Conservation (phyloP, 2,888 invertebrate genomes). For the Trilocha varians region DNA sequence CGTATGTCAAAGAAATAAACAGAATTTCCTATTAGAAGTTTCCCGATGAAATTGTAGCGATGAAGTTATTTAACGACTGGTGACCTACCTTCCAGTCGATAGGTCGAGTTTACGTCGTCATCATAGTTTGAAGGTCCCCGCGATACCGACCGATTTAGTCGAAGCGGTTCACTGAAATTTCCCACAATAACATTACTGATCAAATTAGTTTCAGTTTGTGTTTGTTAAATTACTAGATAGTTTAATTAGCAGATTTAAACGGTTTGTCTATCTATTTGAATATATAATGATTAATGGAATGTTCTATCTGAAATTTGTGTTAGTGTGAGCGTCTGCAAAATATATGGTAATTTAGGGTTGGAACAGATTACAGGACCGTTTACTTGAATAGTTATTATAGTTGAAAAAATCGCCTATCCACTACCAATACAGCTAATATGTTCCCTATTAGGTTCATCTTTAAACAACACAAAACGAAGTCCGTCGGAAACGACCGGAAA, state of each 20-base stretch:
- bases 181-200: background rate
- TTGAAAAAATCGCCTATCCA: background rate
- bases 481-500: background rate
- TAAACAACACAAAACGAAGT: background rate
- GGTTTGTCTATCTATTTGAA: too few species aligned
- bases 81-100: background rate
- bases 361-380: too few species aligned
- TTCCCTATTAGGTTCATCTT: background rate
- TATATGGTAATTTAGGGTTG: too few species aligned
- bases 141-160: background rate
- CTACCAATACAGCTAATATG: background rate
- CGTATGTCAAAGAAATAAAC: constrained; percentile 9
- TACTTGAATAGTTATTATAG: too few species aligned
- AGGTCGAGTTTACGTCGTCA: background rate
- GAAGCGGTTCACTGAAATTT: background rate
- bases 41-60: background rate
- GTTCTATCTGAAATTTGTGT: too few species aligned
- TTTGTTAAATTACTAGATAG: too few species aligned
- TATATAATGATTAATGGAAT: too few species aligned
- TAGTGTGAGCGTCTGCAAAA: too few species aligned
- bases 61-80: constrained; percentile 4
- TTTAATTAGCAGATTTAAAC: too few species aligned
- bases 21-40: constrained; percentile 3
- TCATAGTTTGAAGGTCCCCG: constrained; percentile 1
- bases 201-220: background rate